Base-by-base conservation (phyloP, 2,888 invertebrate genomes). In the Sinodicranocentrus sp. region DNA sequence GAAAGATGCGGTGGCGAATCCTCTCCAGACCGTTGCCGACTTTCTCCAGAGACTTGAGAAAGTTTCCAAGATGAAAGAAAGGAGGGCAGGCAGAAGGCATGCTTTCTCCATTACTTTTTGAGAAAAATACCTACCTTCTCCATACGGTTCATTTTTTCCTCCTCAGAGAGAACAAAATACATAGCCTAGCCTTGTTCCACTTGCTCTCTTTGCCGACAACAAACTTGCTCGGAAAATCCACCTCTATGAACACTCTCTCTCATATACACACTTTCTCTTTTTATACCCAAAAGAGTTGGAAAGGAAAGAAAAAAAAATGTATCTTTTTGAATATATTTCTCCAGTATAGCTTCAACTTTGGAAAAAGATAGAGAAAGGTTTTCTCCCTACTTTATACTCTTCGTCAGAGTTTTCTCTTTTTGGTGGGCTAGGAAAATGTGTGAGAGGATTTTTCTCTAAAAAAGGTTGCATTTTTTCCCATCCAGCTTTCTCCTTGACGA, bases 1-100 rank as follows among this genome's bases (percentile, higher is more conserved):
- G n/a, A n/a, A n/a, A n/a, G n/a, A n/a, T n/a, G n/a, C n/a, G n/a
- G n/a, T n/a, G n/a, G n/a, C n/a, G 2, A 6, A 3, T n/a, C n/a
- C 48, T 48, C 48, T 48, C 48, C n/a, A 5, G 71, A 78, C 59
- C 48, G 61, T 78, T 59, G 39, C 61, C 70, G 73, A 54, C 67
- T 82, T 82, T 73, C 80, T 82, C 80, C 67, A 73, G 80, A 73
- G 80, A 82, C 59, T 59, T 25, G 33, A n/a, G 71, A 33, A 52
- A 23, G 19, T 39, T n/a, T n/a, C n/a, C n/a, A n/a, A n/a, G 68
- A 68, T 52, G 67, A 73, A 73, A 48, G 57, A 65, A 65, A 73
- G 67, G 19, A 68, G 52, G 67, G 57, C 43, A 77, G 23, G 15
- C 19, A 13, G 33, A 26, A 39, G 15, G 52, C 17, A n/a, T n/a